phyloP scores from a whole-genome alignment of 2,113 vertebrate genomes.

The Leuciscus idus region DNA sequence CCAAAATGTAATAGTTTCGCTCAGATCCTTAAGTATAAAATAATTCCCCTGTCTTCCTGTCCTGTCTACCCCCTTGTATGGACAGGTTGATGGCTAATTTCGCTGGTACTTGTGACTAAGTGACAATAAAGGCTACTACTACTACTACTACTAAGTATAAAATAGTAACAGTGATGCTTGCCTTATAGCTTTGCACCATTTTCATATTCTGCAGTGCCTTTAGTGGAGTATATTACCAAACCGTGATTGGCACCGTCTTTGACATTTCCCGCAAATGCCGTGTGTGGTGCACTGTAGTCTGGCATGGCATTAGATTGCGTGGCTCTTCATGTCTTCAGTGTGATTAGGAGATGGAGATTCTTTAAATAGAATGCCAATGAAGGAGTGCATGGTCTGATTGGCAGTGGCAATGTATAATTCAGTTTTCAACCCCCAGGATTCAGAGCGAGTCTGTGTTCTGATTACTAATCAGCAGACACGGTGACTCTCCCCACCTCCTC shows the following conservation, averaged over 20 bases:
- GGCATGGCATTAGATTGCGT: constrained; percentile 51
- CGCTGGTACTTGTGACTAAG: too few relatives aligned
- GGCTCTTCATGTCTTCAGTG: constrained; percentile 41
- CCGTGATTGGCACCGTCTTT: constrained; percentile 22
- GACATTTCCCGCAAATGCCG: constrained; percentile 55
- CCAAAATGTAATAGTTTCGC: background rate
- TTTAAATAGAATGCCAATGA: constrained; percentile 61
- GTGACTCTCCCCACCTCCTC: constrained; percentile 45
- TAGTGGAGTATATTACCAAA: constrained; percentile 47
- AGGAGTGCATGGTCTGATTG: constrained; percentile 55
- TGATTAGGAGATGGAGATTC: constrained; percentile 47
- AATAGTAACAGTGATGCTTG: background rate
- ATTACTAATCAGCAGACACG: constrained; percentile 59
- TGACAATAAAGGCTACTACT: too few relatives aligned
- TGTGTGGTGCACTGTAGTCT: constrained; percentile 35
- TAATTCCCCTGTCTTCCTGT: too few relatives aligned
- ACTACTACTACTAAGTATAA: background rate
- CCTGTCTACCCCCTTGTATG: too few relatives aligned
- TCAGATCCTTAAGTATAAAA: background rate
- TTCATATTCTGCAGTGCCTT: background rate
- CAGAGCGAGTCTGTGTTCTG: constrained; percentile 56
- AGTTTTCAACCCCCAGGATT: constrained; percentile 57
- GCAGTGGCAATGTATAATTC: constrained; percentile 60
- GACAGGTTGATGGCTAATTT: too few relatives aligned
- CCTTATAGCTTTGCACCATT: background rate